Evolutionary conservation across 1,140 invertebrate species (phyloP).

Genomic region (Paralvinella palmiformis): DNA sequence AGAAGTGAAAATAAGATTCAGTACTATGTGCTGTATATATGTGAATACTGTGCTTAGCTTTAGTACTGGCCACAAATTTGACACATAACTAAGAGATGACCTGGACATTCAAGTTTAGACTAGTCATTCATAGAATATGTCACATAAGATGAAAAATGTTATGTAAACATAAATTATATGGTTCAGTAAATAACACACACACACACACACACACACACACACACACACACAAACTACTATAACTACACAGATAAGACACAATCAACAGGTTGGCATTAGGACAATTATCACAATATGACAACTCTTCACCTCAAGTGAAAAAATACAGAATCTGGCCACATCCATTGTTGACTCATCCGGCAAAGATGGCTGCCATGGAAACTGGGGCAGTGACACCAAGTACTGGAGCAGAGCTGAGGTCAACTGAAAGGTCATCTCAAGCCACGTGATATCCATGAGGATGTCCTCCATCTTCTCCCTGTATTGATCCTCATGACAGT

Average conservation of each 20-base stretch:
- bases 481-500: constrained; percentile 50
- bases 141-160: background rate
- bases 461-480: constrained; percentile 54
- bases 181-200: background rate
- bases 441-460: constrained; percentile 54
- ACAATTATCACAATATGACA: no score
- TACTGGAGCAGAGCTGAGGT: constrained; percentile 55
- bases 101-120: background rate
- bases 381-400: constrained; percentile 37
- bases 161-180: background rate
- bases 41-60: no score
- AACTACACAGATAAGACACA: no score
- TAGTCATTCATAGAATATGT: background rate
- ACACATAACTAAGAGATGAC: background rate
- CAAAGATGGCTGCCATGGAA: constrained; percentile 47
- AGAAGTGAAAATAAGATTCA: no score
- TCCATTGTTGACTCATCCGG: constrained; percentile 54
- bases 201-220: background rate
- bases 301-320: constrained; percentile 57
- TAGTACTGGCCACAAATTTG: no score
- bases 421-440: constrained; percentile 54
- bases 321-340: constrained; percentile 57
- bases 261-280: no score
- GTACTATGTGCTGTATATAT: no score
- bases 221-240: background rate